These are phyloP conservation scores for Synanthedon formicaeformis DNA, from an alignment of 2,888 invertebrate genomes.

Conservation along the genomic window DNA sequence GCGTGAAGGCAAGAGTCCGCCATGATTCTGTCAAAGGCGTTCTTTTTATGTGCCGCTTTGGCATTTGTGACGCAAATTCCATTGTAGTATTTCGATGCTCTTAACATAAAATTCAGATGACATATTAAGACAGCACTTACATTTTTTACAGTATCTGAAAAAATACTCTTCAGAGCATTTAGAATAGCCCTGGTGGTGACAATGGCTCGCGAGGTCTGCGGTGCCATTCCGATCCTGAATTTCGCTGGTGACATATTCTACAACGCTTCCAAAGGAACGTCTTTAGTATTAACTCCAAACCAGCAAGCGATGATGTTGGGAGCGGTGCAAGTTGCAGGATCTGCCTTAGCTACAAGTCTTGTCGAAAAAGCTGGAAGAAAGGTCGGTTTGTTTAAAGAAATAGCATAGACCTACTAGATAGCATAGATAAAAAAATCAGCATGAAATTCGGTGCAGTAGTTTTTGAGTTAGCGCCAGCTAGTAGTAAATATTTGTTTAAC, in stretches of 20 bases:
- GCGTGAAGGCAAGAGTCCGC: too few species aligned
- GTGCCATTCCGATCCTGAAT: conserved; percentile 47
- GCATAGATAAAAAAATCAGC: not conserved
- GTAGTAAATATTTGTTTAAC: too few species aligned
- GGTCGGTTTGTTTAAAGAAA: conserved; percentile 19
- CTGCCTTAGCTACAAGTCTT: conserved; percentile 36
- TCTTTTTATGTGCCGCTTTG: too few species aligned
- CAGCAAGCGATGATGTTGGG: conserved; percentile 59
- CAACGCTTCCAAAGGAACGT: conserved; percentile 29
- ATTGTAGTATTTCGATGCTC: too few species aligned
- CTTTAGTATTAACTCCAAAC: conserved; percentile 38
- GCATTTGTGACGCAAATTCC: too few species aligned
- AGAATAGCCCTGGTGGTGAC: conserved; percentile 35
- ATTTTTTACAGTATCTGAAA: conserved; percentile 38
- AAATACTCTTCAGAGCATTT: conserved; percentile 43
- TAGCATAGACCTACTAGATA: too few species aligned
- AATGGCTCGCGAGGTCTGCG: conserved; percentile 47
- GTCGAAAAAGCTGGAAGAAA: conserved; percentile 52
- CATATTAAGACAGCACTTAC: too few species aligned
- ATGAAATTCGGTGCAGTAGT: too few species aligned
- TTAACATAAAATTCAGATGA: too few species aligned
- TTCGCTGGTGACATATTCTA: conserved; percentile 56
- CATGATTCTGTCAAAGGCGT: too few species aligned
- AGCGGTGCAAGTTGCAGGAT: conserved; percentile 46
- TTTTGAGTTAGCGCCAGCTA: too few species aligned